Conservation (phyloP, 1,140 invertebrate species). For the Ctenoplectra terminalis region DNA sequence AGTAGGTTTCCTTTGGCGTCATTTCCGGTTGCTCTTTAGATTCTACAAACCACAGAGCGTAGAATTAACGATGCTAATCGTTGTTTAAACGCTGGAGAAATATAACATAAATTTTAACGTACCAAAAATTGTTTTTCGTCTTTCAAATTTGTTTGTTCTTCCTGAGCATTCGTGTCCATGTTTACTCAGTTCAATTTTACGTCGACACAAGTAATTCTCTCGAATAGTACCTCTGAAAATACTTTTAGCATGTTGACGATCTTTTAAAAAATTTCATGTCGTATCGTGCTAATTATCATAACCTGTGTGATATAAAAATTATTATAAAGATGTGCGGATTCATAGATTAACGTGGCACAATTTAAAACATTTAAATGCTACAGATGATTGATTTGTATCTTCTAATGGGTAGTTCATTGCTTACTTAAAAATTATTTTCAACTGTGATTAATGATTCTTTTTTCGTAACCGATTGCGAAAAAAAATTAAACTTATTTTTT, state of each 20-base stretch:
- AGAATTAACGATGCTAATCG: not conserved
- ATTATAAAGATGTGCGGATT: not conserved
- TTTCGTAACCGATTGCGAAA: no score
- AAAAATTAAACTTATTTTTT: not conserved
- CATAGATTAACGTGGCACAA: not conserved
- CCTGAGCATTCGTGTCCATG: constrained; percentile 13
- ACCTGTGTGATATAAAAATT: constrained; percentile 11
- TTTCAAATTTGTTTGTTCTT: constrained; percentile 30
- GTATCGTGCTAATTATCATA: not conserved
- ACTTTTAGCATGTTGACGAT: not conserved
- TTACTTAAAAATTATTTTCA: constrained; percentile 6
- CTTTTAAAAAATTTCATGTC: constrained; percentile 11
- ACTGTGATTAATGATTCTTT: not conserved
- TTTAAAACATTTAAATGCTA: not conserved
- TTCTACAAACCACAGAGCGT: not conserved
- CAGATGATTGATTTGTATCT: not conserved
- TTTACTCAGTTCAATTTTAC: constrained; percentile 20
- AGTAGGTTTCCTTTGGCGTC: constrained; percentile 1
- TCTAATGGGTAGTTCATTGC: not conserved
- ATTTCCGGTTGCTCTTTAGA: constrained; percentile 23
- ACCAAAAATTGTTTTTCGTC: constrained; percentile 48
- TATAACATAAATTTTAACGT: not conserved
- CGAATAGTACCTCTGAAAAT: not conserved
- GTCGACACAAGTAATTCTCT: not conserved
- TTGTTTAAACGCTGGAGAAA: not conserved